These are phyloP conservation scores for Tolypeutes matacus DNA, from an alignment of 2,797 vertebrate genomes.

Conservation along the genomic window DNA sequence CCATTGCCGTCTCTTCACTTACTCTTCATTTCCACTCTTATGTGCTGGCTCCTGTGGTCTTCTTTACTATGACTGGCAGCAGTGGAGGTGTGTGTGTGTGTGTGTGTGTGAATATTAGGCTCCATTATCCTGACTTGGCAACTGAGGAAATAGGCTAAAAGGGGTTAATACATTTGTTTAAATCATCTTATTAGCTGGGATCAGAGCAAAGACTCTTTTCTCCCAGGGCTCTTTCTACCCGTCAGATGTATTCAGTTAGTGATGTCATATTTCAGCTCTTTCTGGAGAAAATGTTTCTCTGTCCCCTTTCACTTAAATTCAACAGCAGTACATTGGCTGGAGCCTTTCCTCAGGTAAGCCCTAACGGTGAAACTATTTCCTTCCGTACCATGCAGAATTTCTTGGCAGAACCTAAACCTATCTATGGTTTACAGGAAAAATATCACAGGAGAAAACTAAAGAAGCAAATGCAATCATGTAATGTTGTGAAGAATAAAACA, in stretches of 20 bases:
- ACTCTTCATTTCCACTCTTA: accelerated
- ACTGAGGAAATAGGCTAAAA: background rate
- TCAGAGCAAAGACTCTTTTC: conserved; percentile 60
- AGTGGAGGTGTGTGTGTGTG: background rate
- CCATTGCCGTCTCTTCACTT: background rate
- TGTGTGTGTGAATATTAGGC: background rate
- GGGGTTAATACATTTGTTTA: conserved; percentile 18
- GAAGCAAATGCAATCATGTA: background rate
- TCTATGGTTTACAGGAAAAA: background rate
- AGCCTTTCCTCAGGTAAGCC: conserved; percentile 42
- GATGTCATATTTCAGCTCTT: conserved; percentile 60
- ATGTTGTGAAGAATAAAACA: conserved; percentile 20
- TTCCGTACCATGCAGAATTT: background rate
- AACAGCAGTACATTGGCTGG: background rate
- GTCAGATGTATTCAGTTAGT: conserved; percentile 16
- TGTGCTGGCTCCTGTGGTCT: accelerated
- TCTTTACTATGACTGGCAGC: background rate
- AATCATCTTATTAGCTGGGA: background rate
- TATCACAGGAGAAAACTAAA: background rate
- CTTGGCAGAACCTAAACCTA: background rate
- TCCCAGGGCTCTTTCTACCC: conserved; percentile 19
- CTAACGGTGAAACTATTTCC: background rate
- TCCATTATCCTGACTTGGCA: background rate
- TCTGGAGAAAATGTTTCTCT: conserved; percentile 17
- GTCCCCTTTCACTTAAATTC: background rate